phyloP scores from a whole-genome alignment of 2,797 vertebrate genomes.

The Chrosomus eos region DNA sequence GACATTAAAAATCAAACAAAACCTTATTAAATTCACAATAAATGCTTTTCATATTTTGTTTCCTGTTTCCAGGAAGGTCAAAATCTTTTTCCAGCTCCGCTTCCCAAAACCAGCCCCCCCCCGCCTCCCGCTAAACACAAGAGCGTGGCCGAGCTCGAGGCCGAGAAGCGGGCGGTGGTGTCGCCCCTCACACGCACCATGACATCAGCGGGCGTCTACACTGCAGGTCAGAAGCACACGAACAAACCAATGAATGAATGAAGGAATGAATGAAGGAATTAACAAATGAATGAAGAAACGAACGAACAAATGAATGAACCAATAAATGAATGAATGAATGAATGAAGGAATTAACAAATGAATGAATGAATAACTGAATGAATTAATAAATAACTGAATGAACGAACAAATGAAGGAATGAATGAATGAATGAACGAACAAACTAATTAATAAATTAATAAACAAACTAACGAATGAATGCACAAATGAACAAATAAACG shows the following conservation, averaged over 20 bases:
- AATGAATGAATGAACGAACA: accelerated
- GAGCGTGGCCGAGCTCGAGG: slow-evolving; percentile 67
- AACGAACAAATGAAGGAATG: accelerated
- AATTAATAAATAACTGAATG: accelerated
- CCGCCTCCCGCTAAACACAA: slow-evolving; percentile 69
- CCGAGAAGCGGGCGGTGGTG: slow-evolving; percentile 68
- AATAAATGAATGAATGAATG: not conserved
- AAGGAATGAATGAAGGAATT: accelerated
- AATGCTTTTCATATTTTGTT: not conserved
- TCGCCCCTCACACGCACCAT: slow-evolving; percentile 76
- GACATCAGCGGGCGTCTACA: slow-evolving; percentile 74
- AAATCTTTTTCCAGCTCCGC: slow-evolving; percentile 78
- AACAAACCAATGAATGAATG: not conserved
- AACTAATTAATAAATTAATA: accelerated
- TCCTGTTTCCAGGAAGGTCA: slow-evolving; percentile 69
- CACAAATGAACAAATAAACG: accelerated
- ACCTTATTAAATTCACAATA: not conserved
- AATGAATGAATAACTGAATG: accelerated
- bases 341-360: accelerated
- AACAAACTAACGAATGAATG: not conserved
- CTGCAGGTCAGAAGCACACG: slow-evolving; percentile 68
- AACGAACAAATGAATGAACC: accelerated
- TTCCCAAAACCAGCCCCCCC: slow-evolving; percentile 69
- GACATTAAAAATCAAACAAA: not conserved
- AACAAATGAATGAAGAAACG: accelerated